These are phyloP conservation scores for Noctua janthe DNA, from an alignment of 2,888 invertebrate species.

Conservation along the genomic window DNA sequence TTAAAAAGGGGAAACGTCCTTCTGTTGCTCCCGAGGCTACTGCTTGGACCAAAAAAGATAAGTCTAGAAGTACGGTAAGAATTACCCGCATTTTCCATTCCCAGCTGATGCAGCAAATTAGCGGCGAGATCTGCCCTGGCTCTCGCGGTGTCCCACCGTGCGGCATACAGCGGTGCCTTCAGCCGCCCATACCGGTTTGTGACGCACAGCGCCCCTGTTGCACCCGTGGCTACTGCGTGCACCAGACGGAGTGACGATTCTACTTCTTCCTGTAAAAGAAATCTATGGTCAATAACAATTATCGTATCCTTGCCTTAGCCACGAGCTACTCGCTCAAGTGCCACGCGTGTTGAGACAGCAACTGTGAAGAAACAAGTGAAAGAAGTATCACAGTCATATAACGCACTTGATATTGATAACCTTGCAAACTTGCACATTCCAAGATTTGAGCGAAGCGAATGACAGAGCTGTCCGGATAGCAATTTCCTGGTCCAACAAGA, in stretches of 20 bases:
- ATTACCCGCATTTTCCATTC: constrained; percentile 89
- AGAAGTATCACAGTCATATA: not conserved
- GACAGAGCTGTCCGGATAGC: not conserved
- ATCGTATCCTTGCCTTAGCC: not conserved
- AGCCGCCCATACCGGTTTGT: constrained; percentile 93
- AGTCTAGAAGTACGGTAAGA: constrained; percentile 83
- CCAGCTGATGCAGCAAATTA: constrained; percentile 93
- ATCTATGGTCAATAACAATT: not conserved
- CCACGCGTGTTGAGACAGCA: not conserved
- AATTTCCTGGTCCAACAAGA: not conserved
- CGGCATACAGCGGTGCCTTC: constrained; percentile 92
- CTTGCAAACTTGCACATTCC: not conserved
- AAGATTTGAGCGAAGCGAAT: not conserved
- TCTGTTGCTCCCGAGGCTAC: constrained; percentile 93
- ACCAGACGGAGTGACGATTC: constrained; percentile 93
- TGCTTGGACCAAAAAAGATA: constrained; percentile 93
- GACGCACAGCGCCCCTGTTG: constrained; percentile 93
- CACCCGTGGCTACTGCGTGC: constrained; percentile 93
- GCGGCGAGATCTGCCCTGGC: constrained; percentile 95
- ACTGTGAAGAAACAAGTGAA: not conserved
- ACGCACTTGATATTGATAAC: not conserved
- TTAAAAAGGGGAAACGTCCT: constrained; percentile 68
- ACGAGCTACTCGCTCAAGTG: not conserved
- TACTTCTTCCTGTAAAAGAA: constrained; percentile 88
- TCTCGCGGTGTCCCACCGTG: constrained; percentile 93